Conservation (phyloP, 2,888 invertebrate genomes). For the Cephus sareptanus region DNA sequence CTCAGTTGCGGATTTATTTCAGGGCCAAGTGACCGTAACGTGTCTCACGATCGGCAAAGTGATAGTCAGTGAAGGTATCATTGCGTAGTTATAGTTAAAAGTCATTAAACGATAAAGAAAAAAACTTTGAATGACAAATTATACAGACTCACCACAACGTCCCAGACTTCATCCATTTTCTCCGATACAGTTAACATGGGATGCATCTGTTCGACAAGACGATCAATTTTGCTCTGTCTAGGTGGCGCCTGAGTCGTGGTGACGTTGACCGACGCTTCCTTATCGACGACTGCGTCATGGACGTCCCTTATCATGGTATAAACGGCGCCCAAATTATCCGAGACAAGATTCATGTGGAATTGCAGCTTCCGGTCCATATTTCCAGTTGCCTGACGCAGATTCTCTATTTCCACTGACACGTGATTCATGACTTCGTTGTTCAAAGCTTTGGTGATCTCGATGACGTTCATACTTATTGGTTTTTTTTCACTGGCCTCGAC, state of each 20-base stretch:
- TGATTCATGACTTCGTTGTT: slow-evolving; percentile 84
- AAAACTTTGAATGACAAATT: not conserved
- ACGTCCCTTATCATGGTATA: slow-evolving; percentile 84
- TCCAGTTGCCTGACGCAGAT: slow-evolving; percentile 80
- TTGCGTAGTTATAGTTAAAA: not conserved
- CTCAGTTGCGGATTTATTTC: slow-evolving; percentile 32
- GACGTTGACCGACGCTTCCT: slow-evolving; percentile 71
- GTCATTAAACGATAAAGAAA: not conserved
- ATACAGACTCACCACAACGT: slow-evolving; percentile 74
- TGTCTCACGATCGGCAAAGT: not conserved
- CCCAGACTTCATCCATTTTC: slow-evolving; percentile 93
- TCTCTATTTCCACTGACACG: slow-evolving; percentile 83
- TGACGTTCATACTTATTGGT: slow-evolving; percentile 84
- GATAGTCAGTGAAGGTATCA: not conserved
- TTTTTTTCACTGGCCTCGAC: slow-evolving; percentile 90
- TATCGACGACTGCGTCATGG: slow-evolving; percentile 85
- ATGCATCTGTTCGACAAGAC: slow-evolving; percentile 82
- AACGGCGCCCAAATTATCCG: slow-evolving; percentile 84
- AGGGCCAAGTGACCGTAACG: slow-evolving; percentile 35
- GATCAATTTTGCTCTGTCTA: slow-evolving; percentile 82
- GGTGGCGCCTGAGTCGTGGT: slow-evolving; percentile 73
- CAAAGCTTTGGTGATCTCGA: slow-evolving; percentile 86
- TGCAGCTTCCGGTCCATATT: slow-evolving; percentile 85
- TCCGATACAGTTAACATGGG: slow-evolving; percentile 88
- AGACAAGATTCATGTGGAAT: slow-evolving; percentile 85